phyloP scores from a whole-genome alignment of 1,140 invertebrate genomes.

The Lepidurus arcticus region DNA sequence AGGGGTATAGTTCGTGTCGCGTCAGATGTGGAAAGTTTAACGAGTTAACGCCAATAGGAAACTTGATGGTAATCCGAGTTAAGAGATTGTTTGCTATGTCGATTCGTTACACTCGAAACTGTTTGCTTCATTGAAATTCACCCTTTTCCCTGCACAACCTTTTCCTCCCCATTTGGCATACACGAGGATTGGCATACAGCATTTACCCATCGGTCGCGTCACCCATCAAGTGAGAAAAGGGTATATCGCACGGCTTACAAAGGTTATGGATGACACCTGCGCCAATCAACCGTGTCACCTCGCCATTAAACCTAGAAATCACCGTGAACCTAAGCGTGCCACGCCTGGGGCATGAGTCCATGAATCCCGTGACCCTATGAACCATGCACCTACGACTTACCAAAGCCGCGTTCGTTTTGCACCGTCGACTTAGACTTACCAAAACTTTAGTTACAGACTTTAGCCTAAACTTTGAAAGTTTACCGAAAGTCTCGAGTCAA shows the following conservation, averaged over 20 bases:
- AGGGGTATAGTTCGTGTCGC: not conserved
- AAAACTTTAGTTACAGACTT: too few species aligned
- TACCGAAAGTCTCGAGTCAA: too few species aligned
- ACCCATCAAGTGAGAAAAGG: not conserved
- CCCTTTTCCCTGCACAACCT: not conserved
- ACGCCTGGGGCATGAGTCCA: not conserved
- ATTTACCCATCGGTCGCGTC: not conserved
- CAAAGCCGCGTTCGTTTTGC: too few species aligned
- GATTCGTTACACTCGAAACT: slow-evolving; percentile 3
- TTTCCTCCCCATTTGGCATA: slow-evolving; percentile 15
- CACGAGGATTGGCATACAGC: not conserved
- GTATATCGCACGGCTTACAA: not conserved
- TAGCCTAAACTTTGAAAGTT: too few species aligned
- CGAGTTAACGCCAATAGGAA: not conserved
- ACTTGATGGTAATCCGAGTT: not conserved
- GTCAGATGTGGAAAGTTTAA: slow-evolving; percentile 1
- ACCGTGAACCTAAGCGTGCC: slow-evolving; percentile 2
- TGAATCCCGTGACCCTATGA: not conserved
- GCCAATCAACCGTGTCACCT: slow-evolving; percentile 1
- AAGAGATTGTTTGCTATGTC: slow-evolving; percentile 22
- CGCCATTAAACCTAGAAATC: slow-evolving; percentile 1
- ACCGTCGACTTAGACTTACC: too few species aligned
- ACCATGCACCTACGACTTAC: too few species aligned
- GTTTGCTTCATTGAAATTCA: slow-evolving; percentile 8
- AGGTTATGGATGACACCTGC: slow-evolving; percentile 3